These are phyloP conservation scores for Elanus axillaris DNA, from an alignment of 2,113 vertebrate genomes.

Conservation along the genomic window DNA sequence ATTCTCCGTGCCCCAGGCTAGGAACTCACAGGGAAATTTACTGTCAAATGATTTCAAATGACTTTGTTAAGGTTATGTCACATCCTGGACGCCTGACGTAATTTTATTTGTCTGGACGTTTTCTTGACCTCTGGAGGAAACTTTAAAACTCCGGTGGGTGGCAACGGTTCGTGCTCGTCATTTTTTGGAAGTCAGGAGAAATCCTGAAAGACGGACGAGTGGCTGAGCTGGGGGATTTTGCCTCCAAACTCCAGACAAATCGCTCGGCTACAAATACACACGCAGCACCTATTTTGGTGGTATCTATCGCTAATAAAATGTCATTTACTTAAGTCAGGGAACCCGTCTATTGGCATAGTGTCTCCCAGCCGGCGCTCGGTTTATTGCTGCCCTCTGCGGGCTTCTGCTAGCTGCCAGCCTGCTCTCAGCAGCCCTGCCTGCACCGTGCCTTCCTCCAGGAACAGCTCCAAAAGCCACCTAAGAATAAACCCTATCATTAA, in stretches of 20 bases:
- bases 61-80: constrained; percentile 77
- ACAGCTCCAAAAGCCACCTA: constrained; percentile 61
- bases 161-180: not conserved
- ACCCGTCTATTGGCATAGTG: not conserved
- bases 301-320: not conserved
- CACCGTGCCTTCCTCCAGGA: constrained; percentile 44
- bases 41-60: constrained; percentile 79
- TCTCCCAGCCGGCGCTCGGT: not conserved
- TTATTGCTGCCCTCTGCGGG: constrained; percentile 75
- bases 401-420: constrained; percentile 4
- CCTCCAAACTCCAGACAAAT: not conserved
- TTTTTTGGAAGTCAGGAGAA: not conserved
- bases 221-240: not conserved
- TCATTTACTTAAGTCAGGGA: not conserved
- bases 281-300: not conserved
- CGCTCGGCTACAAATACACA: not conserved
- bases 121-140: constrained; percentile 68
- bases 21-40: constrained; percentile 74
- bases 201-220: not conserved
- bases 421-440: constrained; percentile 28
- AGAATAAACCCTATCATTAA: constrained; percentile 67
- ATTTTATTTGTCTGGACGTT: constrained; percentile 75
- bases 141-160: constrained; percentile 54
- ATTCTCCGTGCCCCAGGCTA: constrained; percentile 65
- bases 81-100: constrained; percentile 67